phyloP scores from a whole-genome alignment of 1,140 invertebrate species.

The Drosophila repletoides region DNA sequence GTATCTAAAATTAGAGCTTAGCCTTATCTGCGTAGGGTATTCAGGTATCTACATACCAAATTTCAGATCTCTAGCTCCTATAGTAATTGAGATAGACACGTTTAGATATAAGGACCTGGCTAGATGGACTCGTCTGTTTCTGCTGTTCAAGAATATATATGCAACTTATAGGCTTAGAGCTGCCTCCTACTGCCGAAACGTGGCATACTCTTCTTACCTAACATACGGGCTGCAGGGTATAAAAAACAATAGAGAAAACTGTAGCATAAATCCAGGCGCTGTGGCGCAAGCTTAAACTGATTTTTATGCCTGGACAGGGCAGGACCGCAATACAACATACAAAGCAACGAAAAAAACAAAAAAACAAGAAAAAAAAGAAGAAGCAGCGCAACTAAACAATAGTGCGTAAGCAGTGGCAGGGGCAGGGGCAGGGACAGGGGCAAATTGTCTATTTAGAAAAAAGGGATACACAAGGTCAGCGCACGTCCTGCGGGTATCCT shows the following conservation, averaged over 20 bases:
- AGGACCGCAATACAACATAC: no score
- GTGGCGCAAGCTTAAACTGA: conserved; percentile 63
- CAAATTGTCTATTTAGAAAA: conserved; percentile 75
- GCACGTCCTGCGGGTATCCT: conserved; percentile 23
- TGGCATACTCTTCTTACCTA: no score
- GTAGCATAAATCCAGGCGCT: conserved; percentile 67
- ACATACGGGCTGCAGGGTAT: background rate
- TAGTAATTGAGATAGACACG: no score
- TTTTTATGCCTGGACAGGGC: conserved; percentile 51
- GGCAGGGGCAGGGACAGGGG: no score
- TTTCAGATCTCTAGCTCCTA: no score
- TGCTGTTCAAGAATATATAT: conserved; percentile 2
- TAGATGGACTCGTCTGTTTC: no score
- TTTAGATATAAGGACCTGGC: no score
- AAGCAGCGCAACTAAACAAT: conserved; percentile 54
- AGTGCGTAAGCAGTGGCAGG: conserved; percentile 75
- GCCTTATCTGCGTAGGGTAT: no score
- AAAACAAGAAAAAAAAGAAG: background rate
- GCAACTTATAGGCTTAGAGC: background rate
- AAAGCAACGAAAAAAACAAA: no score
- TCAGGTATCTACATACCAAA: no score
- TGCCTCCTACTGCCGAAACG: background rate
- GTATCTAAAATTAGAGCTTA: no score
- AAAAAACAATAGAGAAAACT: conserved; percentile 25
- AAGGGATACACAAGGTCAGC: conserved; percentile 71